Base-by-base conservation (phyloP, 2,888 invertebrate genomes). In the Pyrgus malvae region DNA sequence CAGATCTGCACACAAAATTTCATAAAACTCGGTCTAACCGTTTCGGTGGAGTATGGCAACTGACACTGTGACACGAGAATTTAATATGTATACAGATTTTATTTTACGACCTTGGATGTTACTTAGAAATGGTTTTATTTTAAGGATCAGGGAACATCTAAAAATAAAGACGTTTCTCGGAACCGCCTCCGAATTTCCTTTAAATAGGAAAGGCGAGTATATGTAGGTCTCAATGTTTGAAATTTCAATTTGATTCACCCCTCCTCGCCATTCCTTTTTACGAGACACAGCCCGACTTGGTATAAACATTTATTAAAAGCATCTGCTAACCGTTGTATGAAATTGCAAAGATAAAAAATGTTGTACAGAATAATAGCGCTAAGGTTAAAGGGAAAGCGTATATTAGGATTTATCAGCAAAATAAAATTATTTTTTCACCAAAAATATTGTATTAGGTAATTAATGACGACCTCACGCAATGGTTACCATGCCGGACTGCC, bases 161-260 rank as follows among this genome's bases (percentile, higher is more conserved):
- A 17, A 12, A 23, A 27, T 27, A 42, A 42, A 9, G 37, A n/a
- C 37, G 17, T 37, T 37, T 37, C 17, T 37, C 19, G 19, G 37
- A 2, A 2, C 17, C 19, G 37, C 37, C 19, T 37, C 19, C 7
- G 5, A 19, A 19, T 37, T 17, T 37, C 19, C 14, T 17, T n/a
- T 37, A 19, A 17, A 19, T 16, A 37, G 37, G 17, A 37, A 37
- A 37, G 17, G 17, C 16, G 37, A 9, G 16, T 35, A 19, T 37
- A 14, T 27, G 16, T 14, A 9, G 19, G 42, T 41, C 19, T 21
- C 31, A 12, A 42, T 35, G 65, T 66, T 64, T 58, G 61, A 70
- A 67, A 69, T 72, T 70, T 69, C 66, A 73, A 68, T 68, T 71
- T 72, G 67, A 68, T 66, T 72, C 65, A 65, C 57, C 55, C 57